Base-by-base conservation (phyloP, 2,797 vertebrate species). In the Gymnodraco acuticeps region DNA sequence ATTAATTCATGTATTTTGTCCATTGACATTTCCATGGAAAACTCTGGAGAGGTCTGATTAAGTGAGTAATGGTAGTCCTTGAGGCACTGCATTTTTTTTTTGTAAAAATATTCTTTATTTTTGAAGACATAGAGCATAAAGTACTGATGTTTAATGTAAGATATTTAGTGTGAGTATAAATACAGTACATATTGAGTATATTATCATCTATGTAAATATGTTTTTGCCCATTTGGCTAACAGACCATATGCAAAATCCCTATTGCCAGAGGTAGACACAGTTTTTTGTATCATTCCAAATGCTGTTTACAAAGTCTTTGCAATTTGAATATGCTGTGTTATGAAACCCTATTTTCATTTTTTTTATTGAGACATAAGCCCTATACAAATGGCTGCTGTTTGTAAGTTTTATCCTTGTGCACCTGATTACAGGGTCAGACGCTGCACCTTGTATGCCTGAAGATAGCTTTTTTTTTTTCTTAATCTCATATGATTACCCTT, bases 401-500 rank as follows among this genome's bases (percentile, higher is more conserved):
- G 48, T 73, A 79, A 54, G 53, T 64, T 75, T 54, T 10, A 75
- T 81, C 79, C 69, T 52, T 11, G 10, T 81, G 75, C 76, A 65
- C 78, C 78, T 68, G 79, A 74, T 86, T 76, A 89, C 20, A 77
- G 62, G 78, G 59, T 78, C 71, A 66, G 70, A 63, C 33, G 79
- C 71, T 73, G 63, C 77, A 55, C 67, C 42, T 60, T 80, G 38
- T 58, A 53, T 77, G 59, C 70, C 78, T 82, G 67, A 67, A 81
- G 80, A 87, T 81, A 71, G 73, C 53, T 70, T 78, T 56, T 19
- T 77, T 72, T 79, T 9, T 9, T 38, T 38, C 33, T 85, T 92
- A 89, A 92, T 93, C 86, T 91, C 65, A 70, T 62, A 73, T 90
- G 86, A 91, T 93, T 93, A 91, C 74, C 88, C 90, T 92, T 88